Evolutionary conservation across 2,113 vertebrate genomes (phyloP).

Genomic region (Haliaeetus leucogaster): DNA sequence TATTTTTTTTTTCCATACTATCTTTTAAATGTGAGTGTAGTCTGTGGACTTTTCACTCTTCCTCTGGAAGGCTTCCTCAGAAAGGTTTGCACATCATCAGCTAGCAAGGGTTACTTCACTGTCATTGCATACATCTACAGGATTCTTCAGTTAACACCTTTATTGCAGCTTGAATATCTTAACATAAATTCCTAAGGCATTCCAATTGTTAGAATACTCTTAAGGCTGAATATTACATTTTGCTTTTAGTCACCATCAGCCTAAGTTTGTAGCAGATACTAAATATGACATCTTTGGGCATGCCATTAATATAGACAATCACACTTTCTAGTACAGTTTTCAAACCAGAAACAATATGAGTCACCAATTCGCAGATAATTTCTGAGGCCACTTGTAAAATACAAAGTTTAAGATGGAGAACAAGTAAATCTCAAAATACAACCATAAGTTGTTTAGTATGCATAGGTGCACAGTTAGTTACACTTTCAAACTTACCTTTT

Average conservation of each 20-base stretch:
- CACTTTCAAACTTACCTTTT: not conserved
- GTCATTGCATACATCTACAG: not conserved
- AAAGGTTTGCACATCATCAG: not conserved
- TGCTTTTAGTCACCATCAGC: not conserved
- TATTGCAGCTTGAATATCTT: not conserved
- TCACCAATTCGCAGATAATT: not conserved
- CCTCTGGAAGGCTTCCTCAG: not conserved
- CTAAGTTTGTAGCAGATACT: not conserved
- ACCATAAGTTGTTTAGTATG: not conserved
- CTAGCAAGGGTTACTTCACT: not conserved
- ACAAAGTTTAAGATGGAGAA: not conserved
- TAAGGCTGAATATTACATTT: not conserved
- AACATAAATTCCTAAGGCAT: not conserved
- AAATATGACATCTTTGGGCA: not conserved
- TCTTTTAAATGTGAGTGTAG: not conserved
- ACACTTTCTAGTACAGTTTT: not conserved
- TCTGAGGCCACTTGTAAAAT: not conserved
- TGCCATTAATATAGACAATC: not conserved
- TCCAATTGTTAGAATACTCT: not conserved
- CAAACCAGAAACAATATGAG: not conserved
- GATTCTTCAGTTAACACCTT: not conserved
- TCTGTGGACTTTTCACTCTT: not conserved
- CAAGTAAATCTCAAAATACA: not conserved
- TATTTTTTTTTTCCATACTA: not conserved
- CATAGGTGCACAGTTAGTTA: not conserved